Base-by-base conservation (phyloP, 2,888 invertebrate species). In the Lepidocyrtoides sp. region DNA sequence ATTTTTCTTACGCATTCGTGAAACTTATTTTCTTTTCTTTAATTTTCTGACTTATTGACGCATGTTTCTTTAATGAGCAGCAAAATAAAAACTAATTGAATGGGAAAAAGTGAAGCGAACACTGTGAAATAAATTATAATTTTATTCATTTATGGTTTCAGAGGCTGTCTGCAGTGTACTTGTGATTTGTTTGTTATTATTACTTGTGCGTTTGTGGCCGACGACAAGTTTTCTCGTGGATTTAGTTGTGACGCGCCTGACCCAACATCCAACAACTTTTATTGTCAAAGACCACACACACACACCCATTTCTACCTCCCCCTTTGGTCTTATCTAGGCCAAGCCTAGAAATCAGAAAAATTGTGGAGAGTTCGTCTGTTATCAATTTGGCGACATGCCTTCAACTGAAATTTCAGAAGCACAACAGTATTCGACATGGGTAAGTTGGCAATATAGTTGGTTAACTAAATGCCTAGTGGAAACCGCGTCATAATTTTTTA, bases 401-500 rank as follows among this genome's bases (percentile, higher is more conserved):
- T 54, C 91, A 4, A 69, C 66, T 72, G 85, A 91, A 57, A 29
- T 48, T 82, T 29, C 66, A 41, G 91, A 91, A n/a, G 85, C 69
- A 36, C 81, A 84, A 20, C 91, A 92, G 63, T 92, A 92, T 88
- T 92, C 92, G 8, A 85, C 92, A 84, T 88, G 88, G 88, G 92
- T 92, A 92, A 44, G 89, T 69, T 36, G 3, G 41, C 36, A 44
- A 44, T 23, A n/a, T 12, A 51, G 41, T 7, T 41, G 41, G 5
- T 41, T 41, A 41, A 41, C 4, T 7, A 41, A 41, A 41, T 41
- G 10, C 41, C 41, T 10, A n/a, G n/a, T n/a, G n/a, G n/a, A n/a
- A n/a, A n/a, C n/a, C n/a, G n/a, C n/a, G n/a, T n/a, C n/a, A n/a
- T 41, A 7, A 41, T 41, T 41, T 41, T 7, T 41, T 4, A 7